Evolutionary conservation across 2,113 vertebrate genomes (phyloP).

Genomic region (Dunckerocampus dactyliophorus): DNA sequence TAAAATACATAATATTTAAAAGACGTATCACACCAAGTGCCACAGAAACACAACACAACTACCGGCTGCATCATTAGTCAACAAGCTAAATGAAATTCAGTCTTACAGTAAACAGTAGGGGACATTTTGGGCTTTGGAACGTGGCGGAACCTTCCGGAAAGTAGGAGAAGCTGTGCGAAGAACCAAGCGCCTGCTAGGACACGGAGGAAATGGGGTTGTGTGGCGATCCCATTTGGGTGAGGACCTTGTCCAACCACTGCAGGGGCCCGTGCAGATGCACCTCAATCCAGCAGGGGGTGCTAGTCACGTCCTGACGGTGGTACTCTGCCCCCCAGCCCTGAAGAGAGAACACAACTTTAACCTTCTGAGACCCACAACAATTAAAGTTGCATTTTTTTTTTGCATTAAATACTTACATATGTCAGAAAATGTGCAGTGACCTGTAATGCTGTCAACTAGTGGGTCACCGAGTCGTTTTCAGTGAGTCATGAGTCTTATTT

Average conservation of each 20-base stretch:
- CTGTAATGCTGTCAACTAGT: too few relatives aligned
- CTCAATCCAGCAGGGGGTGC: slow-evolving; percentile 98
- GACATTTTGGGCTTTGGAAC: slow-evolving; percentile 2
- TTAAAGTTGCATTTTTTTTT: too few relatives aligned
- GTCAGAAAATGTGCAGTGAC: too few relatives aligned
- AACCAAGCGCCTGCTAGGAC: slow-evolving; percentile 73
- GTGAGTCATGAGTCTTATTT: too few relatives aligned
- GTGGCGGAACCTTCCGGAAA: too few relatives aligned
- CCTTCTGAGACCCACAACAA: too few relatives aligned
- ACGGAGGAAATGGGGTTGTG: slow-evolving; percentile 97
- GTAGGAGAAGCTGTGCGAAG: slow-evolving; percentile 4
- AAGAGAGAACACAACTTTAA: slow-evolving; percentile 40
- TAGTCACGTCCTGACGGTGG: slow-evolving; percentile 96
- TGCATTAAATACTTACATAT: neutral
- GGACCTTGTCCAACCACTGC: slow-evolving; percentile 97
- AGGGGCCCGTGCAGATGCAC: slow-evolving; percentile 94
- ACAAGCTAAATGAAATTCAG: slow-evolving; percentile 6
- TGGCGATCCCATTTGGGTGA: slow-evolving; percentile 97
- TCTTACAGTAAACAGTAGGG: neutral
- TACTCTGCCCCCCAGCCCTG: slow-evolving; percentile 98
- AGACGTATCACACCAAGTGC: slow-evolving; percentile 25
- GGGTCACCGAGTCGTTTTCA: too few relatives aligned
- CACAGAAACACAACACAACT: slow-evolving; percentile 4
- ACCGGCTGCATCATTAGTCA: neutral
- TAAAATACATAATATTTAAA: slow-evolving; percentile 41